Evolutionary conservation across 2,113 vertebrate genomes (phyloP).

Genomic region (Odocoileus virginianus): DNA sequence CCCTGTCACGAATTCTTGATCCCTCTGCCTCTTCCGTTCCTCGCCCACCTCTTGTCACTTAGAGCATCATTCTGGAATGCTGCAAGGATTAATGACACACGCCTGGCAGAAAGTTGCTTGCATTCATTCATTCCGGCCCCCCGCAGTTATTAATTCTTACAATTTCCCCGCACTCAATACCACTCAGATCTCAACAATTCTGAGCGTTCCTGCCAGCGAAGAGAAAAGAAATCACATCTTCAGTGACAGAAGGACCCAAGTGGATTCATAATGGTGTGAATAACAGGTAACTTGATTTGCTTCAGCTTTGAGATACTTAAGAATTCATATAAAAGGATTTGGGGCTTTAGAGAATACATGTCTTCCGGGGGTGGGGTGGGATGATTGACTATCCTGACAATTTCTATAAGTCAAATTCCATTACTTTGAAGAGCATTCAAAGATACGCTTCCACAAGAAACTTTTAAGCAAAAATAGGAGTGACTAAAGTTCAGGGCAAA

Average conservation of each 20-base stretch:
- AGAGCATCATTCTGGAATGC: background rate
- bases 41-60: background rate
- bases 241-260: background rate
- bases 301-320: background rate
- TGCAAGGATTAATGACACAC: background rate
- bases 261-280: background rate
- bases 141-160: background rate
- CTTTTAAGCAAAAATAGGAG: background rate
- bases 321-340: background rate
- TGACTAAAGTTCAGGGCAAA: background rate
- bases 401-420: background rate
- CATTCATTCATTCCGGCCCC: background rate
- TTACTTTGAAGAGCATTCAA: background rate
- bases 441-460: background rate
- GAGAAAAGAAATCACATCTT: background rate
- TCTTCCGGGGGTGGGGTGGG: background rate
- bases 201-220: background rate
- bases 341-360: background rate
- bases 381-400: background rate
- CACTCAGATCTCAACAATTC: background rate
- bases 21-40: background rate
- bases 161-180: background rate
- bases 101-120: background rate
- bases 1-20: background rate
- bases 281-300: background rate